These are phyloP conservation scores for Eristalis intricaria DNA, from an alignment of 2,888 invertebrate species.

Conservation along the genomic window DNA sequence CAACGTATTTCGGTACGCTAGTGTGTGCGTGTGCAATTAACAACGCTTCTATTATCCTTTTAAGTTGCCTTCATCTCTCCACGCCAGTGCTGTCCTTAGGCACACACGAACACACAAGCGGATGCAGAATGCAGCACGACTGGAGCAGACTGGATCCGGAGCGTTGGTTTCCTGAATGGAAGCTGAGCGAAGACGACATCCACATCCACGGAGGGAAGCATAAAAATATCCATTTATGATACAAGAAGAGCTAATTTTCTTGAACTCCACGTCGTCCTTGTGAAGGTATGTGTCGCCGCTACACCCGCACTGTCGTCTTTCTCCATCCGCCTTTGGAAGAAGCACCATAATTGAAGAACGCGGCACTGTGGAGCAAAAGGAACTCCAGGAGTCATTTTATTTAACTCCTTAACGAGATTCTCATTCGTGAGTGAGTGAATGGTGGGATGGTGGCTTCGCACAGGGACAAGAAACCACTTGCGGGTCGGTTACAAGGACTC, in stretches of 20 bases:
- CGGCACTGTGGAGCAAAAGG: neutral
- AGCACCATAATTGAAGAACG: neutral
- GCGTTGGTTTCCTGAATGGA: neutral
- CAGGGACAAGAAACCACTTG: neutral
- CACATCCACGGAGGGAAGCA: neutral
- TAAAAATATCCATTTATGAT: conserved; percentile 58
- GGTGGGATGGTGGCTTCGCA: neutral
- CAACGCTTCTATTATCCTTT: conserved; percentile 62
- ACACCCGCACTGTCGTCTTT: no score
- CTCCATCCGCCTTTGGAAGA: neutral
- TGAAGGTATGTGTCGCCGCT: neutral
- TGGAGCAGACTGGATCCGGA: neutral
- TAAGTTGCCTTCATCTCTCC: conserved; percentile 40
- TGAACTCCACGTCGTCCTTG: conserved; percentile 20
- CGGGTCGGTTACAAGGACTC: neutral
- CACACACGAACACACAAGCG: neutral
- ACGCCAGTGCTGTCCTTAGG: neutral
- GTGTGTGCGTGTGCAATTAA: conserved; percentile 65
- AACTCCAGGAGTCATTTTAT: neutral
- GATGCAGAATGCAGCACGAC: neutral
- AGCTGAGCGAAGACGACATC: neutral
- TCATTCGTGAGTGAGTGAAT: neutral
- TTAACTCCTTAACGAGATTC: neutral
- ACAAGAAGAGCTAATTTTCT: conserved; percentile 67
- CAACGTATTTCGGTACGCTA: conserved; percentile 36